phyloP scores from a whole-genome alignment of 2,888 invertebrate species.

The Hyposoter dolosus region DNA sequence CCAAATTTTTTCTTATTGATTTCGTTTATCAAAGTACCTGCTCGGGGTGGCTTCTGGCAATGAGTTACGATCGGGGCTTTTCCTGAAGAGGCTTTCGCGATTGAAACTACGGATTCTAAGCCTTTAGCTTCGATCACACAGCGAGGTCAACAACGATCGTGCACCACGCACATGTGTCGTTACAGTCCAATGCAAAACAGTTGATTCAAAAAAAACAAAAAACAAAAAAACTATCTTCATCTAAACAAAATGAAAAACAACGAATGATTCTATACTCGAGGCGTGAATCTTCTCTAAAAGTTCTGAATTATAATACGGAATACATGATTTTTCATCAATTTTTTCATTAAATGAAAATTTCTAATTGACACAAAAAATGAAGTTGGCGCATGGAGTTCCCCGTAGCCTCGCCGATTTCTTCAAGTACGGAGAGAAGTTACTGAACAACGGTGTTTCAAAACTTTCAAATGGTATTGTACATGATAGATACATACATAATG shows the following conservation, averaged over 20 bases:
- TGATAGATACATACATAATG: background rate
- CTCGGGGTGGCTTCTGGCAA: background rate
- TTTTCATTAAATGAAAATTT: no score
- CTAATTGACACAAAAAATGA: no score
- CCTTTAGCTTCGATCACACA: slow-evolving; percentile 26
- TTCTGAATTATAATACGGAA: no score
- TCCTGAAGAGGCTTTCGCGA: slow-evolving; percentile 42
- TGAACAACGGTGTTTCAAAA: background rate
- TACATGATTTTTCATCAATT: no score
- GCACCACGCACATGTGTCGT: slow-evolving; percentile 63
- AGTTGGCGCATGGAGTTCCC: no score
- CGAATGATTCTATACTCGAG: no score
- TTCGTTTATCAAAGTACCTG: slow-evolving; percentile 4
- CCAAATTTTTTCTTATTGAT: background rate
- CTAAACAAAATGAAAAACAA: no score
- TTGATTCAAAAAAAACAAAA: background rate
- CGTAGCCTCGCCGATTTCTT: no score
- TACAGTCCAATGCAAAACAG: slow-evolving; percentile 31
- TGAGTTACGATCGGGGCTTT: background rate
- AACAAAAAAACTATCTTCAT: no score
- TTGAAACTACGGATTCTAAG: slow-evolving; percentile 39
- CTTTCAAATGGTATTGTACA: background rate
- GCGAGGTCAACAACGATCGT: slow-evolving; percentile 50
- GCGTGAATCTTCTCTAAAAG: no score
- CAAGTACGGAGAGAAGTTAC: background rate